phyloP scores from a whole-genome alignment of 1,140 invertebrate species.

The Hestina assimilis region DNA sequence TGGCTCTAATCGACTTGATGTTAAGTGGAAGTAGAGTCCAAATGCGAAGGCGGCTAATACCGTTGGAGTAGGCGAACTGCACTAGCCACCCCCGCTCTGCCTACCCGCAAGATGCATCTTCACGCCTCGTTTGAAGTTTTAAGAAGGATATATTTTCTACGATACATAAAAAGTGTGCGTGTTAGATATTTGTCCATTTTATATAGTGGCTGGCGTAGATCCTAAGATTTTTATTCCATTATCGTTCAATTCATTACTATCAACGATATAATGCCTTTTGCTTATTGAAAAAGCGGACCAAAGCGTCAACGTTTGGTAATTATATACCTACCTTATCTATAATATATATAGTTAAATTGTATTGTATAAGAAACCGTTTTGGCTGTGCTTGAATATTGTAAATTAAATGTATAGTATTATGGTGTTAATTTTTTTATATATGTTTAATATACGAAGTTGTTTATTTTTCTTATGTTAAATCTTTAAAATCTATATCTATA shows the following conservation, averaged over 20 bases:
- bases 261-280: conserved; percentile 57
- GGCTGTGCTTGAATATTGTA: conserved; percentile 35
- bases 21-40: too few species aligned
- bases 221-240: conserved; percentile 29
- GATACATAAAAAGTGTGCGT: background rate
- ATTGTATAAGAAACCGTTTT: conserved; percentile 32
- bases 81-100: too few species aligned
- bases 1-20: too few species aligned
- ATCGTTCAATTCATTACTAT: conserved; percentile 22
- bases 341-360: conserved; percentile 30
- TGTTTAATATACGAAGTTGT: background rate
- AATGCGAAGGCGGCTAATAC: too few species aligned
- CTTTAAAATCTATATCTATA: too few species aligned
- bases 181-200: conserved; percentile 25
- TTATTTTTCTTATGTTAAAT: too few species aligned
- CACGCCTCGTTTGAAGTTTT: too few species aligned
- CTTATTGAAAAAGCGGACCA: conserved; percentile 71
- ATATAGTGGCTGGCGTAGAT: conserved; percentile 16
- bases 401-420: conserved; percentile 29
- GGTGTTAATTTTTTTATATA: conserved; percentile 6
- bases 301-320: conserved; percentile 63
- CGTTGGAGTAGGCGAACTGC: too few species aligned
- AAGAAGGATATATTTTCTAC: too few species aligned
- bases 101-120: too few species aligned
- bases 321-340: conserved; percentile 30